Base-by-base conservation (phyloP, 2,888 invertebrate genomes). In the Acholoe squamosa region DNA sequence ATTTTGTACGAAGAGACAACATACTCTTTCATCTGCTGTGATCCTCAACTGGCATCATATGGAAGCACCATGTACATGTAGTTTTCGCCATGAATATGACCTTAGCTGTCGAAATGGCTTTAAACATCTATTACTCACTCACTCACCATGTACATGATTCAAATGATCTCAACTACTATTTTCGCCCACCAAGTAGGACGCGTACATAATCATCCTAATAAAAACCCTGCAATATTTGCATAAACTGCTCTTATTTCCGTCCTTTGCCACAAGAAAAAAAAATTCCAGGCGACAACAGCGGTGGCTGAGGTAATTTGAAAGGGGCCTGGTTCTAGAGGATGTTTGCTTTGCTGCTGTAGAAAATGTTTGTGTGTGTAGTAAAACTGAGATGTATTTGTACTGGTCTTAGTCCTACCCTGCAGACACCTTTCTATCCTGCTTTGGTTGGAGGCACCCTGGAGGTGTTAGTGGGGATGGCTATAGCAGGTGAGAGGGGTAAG, bases 331-430 rank as follows among this genome's bases (percentile, higher is more conserved):
- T 19, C 61, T 61, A 19, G 61, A 22, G 71, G 71, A 71, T 71
- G 71, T 71, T 71, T 71, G 71, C 80, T 19, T 19, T 22, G 19
- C 33, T 80, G 14, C 33, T 80, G 80, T 80, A 43, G 14, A 34
- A 43, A 43, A 80, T 34, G 80, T 34, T 34, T 80, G 80, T 34
- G 12, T 80, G 43, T n/a, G 14, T n/a, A 34, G 80, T 80, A 80
- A 80, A 80, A 80, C 80, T 33, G 80, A 80, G 33, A 33, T 22
- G 80, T 80, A 25, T 80, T 80, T 80, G 43, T 34, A 0, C 80
- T 80, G 43, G 80, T 80, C 80, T 80, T 80, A 80, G 34, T 22
- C 28, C 71, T 14, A 28, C 16, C 10, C 25, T 25, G 80, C 19
- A 12, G 43, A 80, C 80, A 80, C 80, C 80, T 80, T 43, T 33